phyloP scores from a whole-genome alignment of 2,888 invertebrate species.

The Dolichomitus sp. region DNA sequence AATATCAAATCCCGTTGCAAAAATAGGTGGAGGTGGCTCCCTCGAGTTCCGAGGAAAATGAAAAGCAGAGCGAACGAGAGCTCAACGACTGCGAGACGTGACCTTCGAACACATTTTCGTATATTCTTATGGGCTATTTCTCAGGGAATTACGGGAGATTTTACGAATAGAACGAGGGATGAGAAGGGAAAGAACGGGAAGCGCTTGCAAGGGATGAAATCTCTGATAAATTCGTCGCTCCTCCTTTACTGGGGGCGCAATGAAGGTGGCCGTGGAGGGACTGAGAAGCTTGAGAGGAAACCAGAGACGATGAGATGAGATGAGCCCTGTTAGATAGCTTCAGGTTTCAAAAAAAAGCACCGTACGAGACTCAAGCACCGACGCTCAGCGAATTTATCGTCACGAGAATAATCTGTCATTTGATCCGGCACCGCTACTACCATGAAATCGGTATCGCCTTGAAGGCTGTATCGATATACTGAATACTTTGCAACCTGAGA shows the following conservation, averaged over 20 bases:
- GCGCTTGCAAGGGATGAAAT: constrained; percentile 23
- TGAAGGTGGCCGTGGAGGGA: constrained; percentile 9
- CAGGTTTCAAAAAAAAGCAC: constrained; percentile 33
- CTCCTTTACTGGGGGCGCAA: neutral
- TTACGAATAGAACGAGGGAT: neutral
- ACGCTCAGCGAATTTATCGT: constrained; percentile 49
- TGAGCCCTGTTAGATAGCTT: constrained; percentile 27
- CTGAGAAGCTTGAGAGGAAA: constrained; percentile 30
- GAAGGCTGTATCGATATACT: constrained; percentile 40
- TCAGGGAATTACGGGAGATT: constrained; percentile 39
- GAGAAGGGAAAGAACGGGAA: neutral
- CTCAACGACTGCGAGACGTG: constrained; percentile 16
- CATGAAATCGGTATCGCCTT: constrained; percentile 13
- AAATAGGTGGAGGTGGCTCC: neutral
- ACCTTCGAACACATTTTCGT: constrained; percentile 28
- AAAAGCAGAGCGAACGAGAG: constrained; percentile 14
- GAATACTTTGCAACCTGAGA: neutral
- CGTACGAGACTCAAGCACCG: constrained; percentile 36
- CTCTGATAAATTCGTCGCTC: constrained; percentile 44
- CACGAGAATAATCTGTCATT: constrained; percentile 54
- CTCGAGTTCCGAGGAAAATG: neutral
- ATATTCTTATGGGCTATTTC: constrained; percentile 28
- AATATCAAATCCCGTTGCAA: constrained; percentile 2
- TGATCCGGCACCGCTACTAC: constrained; percentile 37
- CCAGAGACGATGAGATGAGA: constrained; percentile 41